phyloP scores from a whole-genome alignment of 2,888 invertebrate species.

The Acronicta leporina region DNA sequence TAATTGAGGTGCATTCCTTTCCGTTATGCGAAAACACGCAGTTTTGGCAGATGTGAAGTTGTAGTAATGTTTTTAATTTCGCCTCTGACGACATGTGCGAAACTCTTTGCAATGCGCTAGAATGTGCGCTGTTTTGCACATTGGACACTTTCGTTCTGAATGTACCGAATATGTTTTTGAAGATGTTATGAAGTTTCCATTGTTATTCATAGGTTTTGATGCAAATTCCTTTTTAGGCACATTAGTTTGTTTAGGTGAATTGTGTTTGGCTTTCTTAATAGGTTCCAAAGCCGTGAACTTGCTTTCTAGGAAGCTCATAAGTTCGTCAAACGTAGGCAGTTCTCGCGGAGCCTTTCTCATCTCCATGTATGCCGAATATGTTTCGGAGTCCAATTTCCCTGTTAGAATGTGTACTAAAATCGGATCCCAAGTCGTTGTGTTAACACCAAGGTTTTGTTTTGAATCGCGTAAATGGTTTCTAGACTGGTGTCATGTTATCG shows the following conservation, averaged over 20 bases:
- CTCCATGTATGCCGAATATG: conserved; percentile 4
- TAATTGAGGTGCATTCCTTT: neutral
- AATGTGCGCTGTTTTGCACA: too few relatives aligned
- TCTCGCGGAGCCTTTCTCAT: neutral
- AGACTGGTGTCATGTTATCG: conserved; percentile 3
- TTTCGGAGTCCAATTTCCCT: conserved; percentile 8
- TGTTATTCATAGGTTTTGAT: too few relatives aligned
- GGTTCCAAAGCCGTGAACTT: conserved; percentile 1
- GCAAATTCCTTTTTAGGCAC: neutral
- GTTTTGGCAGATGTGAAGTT: conserved; percentile 9
- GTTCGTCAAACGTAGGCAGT: conserved; percentile 1
- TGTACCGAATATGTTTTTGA: too few relatives aligned
- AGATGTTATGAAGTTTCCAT: too few relatives aligned
- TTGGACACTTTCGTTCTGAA: too few relatives aligned
- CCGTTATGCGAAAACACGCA: conserved; percentile 13
- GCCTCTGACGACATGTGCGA: neutral
- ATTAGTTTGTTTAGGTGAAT: neutral
- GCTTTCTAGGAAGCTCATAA: conserved; percentile 3
- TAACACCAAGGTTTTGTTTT: conserved; percentile 11
- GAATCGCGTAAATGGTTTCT: conserved; percentile 2
- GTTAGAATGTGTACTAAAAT: conserved; percentile 8
- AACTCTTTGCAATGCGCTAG: too few relatives aligned
- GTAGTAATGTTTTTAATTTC: conserved; percentile 7
- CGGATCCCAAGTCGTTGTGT: conserved; percentile 11
- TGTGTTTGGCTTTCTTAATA: neutral